Conservation (phyloP, 2,797 vertebrate species). For the Florisuga fusca region DNA sequence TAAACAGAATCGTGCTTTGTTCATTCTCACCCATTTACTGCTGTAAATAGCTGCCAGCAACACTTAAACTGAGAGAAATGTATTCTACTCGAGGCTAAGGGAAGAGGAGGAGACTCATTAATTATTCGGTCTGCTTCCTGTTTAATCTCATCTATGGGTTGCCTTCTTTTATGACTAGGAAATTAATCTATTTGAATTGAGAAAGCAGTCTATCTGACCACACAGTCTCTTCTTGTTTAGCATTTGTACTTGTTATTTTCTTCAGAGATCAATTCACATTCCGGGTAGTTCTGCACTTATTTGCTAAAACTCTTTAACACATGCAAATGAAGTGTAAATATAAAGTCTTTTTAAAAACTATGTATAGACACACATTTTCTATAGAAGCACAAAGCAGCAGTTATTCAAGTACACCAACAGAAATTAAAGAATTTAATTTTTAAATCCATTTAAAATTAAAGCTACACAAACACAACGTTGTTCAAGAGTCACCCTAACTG, state of each 20-base stretch:
- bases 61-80: not conserved
- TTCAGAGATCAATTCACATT: not conserved
- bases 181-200: not conserved
- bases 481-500: not conserved
- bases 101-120: not conserved
- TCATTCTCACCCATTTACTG: not conserved
- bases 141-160: not conserved
- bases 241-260: not conserved
- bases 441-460: not conserved
- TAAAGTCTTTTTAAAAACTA: not conserved
- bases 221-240: not conserved
- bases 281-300: not conserved
- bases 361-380: not conserved
- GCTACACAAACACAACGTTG: not conserved
- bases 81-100: not conserved
- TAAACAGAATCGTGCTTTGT: not conserved
- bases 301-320: not conserved
- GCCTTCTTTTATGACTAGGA: not conserved
- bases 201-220: not conserved
- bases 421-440: not conserved
- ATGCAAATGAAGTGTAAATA: not conserved
- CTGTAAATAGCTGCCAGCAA: not conserved
- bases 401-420: not conserved
- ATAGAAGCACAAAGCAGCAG: not conserved
- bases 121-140: not conserved